Percentiles rank a stretch among this genome's conserved stretches.
Conservation (phyloP, 64 coral and sea anemone species). For the Montipora capricornis region DNA sequence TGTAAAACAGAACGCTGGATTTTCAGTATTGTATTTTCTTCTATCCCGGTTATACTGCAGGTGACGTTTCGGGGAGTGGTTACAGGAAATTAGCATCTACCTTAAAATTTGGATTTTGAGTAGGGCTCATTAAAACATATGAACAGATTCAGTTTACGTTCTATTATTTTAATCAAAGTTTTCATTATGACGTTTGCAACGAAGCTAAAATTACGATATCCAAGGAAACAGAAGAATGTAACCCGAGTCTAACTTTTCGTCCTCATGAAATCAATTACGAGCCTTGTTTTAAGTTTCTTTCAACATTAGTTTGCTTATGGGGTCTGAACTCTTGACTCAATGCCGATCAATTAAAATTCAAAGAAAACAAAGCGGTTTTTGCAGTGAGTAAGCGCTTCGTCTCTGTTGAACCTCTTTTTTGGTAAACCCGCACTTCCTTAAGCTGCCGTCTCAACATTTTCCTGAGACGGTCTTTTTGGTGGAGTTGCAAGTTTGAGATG, state of each 20-base stretch:
- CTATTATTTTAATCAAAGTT: too few relatives aligned
- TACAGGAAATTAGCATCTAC: too few relatives aligned
- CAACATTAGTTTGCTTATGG: background rate
- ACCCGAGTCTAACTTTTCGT: background rate
- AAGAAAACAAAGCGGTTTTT: background rate
- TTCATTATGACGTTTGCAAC: background rate
- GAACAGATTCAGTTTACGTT: too few relatives aligned
- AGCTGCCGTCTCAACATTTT: background rate
- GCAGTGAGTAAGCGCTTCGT: too few relatives aligned
- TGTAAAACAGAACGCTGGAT: too few relatives aligned
- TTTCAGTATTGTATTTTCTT: too few relatives aligned
- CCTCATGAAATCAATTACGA: slow-evolving; percentile 9
- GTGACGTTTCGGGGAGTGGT: too few relatives aligned
- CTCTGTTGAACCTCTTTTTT: background rate
- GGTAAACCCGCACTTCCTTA: background rate
- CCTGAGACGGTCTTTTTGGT: background rate
- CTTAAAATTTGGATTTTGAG: too few relatives aligned
- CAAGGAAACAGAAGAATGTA: slow-evolving; percentile 14
- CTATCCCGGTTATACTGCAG: too few relatives aligned
- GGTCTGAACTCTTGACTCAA: background rate
- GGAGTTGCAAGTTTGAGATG: too few relatives aligned
- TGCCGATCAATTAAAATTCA: background rate
- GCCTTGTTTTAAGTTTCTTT: slow-evolving; percentile 24
- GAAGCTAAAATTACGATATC: background rate
- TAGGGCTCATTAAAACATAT: too few relatives aligned